These are phyloP conservation scores for Baccha elongata DNA, from an alignment of 2,888 invertebrate species.

Conservation along the genomic window DNA sequence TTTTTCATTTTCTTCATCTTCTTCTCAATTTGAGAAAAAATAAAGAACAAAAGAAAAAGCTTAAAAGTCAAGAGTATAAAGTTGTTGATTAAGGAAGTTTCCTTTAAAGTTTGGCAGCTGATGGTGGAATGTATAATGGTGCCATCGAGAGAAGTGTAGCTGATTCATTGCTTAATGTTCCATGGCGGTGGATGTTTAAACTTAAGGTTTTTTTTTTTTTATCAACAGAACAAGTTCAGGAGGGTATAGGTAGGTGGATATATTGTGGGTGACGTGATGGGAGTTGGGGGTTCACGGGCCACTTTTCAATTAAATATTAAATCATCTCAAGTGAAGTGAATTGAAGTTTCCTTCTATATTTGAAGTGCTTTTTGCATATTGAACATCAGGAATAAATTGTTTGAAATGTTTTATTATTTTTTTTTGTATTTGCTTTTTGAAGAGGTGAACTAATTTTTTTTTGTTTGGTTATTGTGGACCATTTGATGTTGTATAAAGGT, in stretches of 20 bases:
- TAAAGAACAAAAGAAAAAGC: conserved; percentile 7
- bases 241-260: neutral
- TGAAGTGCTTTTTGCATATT: conserved; percentile 40
- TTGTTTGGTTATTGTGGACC: too few relatives aligned
- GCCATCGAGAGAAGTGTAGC: conserved; percentile 39
- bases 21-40: conserved; percentile 13
- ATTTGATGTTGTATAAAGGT: too few relatives aligned
- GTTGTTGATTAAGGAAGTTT: conserved; percentile 65
- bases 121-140: conserved; percentile 31
- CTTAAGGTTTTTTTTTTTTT: neutral
- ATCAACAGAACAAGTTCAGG: too few relatives aligned
- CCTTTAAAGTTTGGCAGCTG: conserved; percentile 20
- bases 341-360: neutral
- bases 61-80: conserved; percentile 34
- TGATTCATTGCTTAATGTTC: conserved; percentile 58
- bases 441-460: too few relatives aligned
- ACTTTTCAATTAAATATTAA: conserved; percentile 55
- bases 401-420: neutral
- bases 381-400: neutral
- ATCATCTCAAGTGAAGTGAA: conserved; percentile 34
- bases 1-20: neutral
- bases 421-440: neutral
- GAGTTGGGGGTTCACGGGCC: neutral
- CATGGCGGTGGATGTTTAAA: conserved; percentile 40
- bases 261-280: neutral